A percentile compares a stretch with the other conserved stretches of the same genome.
These are phyloP conservation scores for Cabera pusaria DNA, from an alignment of 2,888 invertebrate genomes.

Conservation along the genomic window DNA sequence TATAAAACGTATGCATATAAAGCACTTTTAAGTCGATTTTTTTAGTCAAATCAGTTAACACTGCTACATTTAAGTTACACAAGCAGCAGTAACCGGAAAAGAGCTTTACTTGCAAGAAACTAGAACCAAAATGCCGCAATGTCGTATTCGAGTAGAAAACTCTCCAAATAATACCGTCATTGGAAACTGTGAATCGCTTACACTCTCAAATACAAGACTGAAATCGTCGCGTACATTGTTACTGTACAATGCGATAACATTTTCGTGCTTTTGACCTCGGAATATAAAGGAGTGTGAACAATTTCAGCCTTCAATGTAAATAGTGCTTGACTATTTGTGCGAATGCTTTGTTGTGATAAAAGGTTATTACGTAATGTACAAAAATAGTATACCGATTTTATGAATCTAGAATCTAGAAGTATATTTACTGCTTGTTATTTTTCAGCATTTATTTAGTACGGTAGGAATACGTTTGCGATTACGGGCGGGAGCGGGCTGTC, in stretches of 20 bases:
- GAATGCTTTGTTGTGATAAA: too few relatives aligned
- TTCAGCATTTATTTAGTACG: slow-evolving; percentile 7
- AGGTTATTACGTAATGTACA: too few relatives aligned
- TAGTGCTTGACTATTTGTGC: too few relatives aligned
- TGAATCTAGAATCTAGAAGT: too few relatives aligned
- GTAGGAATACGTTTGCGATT: slow-evolving; percentile 6
- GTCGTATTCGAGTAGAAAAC: slow-evolving; percentile 72
- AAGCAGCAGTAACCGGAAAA: too few relatives aligned
- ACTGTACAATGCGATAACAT: background rate
- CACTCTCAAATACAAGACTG: slow-evolving; percentile 1
- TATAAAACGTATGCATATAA: too few relatives aligned
- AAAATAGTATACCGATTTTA: too few relatives aligned
- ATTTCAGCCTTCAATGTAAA: slow-evolving; percentile 1
- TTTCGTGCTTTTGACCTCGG: background rate
- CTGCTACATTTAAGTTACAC: too few relatives aligned
- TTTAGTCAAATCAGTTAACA: too few relatives aligned
- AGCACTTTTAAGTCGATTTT: too few relatives aligned
- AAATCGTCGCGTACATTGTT: background rate
- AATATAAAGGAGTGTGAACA: slow-evolving; percentile 1
- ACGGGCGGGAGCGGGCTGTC: slow-evolving; percentile 7
- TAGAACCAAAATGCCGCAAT: slow-evolving; percentile 59
- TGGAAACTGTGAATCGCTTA: background rate
- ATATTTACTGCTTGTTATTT: slow-evolving; percentile 1
- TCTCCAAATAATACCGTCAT: slow-evolving; percentile 51
- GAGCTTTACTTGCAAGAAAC: slow-evolving; percentile 35